Base-by-base conservation (phyloP, 2,888 invertebrate species). In the Coenonympha glycerion region DNA sequence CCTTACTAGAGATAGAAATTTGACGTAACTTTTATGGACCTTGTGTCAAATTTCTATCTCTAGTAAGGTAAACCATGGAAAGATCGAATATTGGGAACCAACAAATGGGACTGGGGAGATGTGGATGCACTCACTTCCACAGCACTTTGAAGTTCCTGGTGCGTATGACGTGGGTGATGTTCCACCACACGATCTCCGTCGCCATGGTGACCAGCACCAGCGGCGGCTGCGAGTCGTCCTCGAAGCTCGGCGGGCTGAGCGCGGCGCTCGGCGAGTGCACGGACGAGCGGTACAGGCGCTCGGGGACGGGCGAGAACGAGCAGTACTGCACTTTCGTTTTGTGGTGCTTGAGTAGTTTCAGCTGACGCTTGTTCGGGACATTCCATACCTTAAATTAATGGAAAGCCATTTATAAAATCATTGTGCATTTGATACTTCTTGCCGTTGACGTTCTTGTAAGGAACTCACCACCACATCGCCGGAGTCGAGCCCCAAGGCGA, bases 401-500 rank as follows among this genome's bases (percentile, higher is more conserved):
- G 21, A 41, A 19, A 19, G 9, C 6, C 24, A 2, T n/a, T 3
- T 36, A 15, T 19, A 24, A 2, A 21, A n/a, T n/a, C n/a, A n/a
- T n/a, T n/a, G n/a, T n/a, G n/a, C n/a, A n/a, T n/a, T n/a, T n/a
- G n/a, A n/a, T n/a, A n/a, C n/a, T n/a, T n/a, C n/a, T n/a, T n/a
- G n/a, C n/a, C n/a, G n/a, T n/a, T n/a, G n/a, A n/a, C n/a, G n/a
- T n/a, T n/a, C n/a, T n/a, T n/a, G n/a, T n/a, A n/a, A n/a, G 13
- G 16, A 11, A 33, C 85, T 88, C 76, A 92, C 92, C 72, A 87
- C 81, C 62, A 92, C 89, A 53, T 88, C 76, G 0, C 92, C 92
- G 16, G 85, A 87, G 40, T 89, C 88, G 15, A 90, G 85, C 1
- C 92, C 92, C 62, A 92, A 65, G 0, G 92, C 92, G 9, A 92